These are phyloP conservation scores for Sus cebifrons DNA, from an alignment of 2,797 vertebrate species.

Conservation along the genomic window DNA sequence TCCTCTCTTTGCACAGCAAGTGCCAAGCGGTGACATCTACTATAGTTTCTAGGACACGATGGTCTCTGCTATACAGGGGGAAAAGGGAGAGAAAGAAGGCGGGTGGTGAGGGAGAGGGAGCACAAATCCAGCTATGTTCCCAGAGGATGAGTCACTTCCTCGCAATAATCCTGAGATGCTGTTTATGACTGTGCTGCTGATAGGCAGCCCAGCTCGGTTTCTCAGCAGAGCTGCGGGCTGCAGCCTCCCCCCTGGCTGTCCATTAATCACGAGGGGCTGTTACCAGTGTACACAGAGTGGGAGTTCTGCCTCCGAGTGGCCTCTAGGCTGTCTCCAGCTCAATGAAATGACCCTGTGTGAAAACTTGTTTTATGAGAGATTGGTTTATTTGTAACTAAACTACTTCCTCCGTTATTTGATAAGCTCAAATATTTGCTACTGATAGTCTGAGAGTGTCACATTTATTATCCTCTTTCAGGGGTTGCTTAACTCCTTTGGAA, in stretches of 20 bases:
- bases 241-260: slow-evolving; percentile 83
- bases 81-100: slow-evolving; percentile 56
- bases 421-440: slow-evolving; percentile 94
- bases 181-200: slow-evolving; percentile 91
- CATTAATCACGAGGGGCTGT: slow-evolving; percentile 91
- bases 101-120: slow-evolving; percentile 66
- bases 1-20: slow-evolving; percentile 89
- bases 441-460: slow-evolving; percentile 93
- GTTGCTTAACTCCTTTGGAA: slow-evolving; percentile 88
- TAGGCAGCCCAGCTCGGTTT: slow-evolving; percentile 84
- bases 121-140: slow-evolving; percentile 90
- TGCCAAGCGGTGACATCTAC: slow-evolving; percentile 94
- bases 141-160: slow-evolving; percentile 92
- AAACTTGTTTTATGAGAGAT: slow-evolving; percentile 93
- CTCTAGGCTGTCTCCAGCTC: slow-evolving; percentile 91
- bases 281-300: slow-evolving; percentile 86
- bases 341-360: slow-evolving; percentile 91
- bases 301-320: slow-evolving; percentile 89
- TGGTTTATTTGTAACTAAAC: slow-evolving; percentile 94
- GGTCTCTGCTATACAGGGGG: slow-evolving; percentile 84
- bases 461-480: slow-evolving; percentile 91
- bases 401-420: slow-evolving; percentile 94
- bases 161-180: slow-evolving; percentile 88
- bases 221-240: slow-evolving; percentile 76
- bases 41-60: slow-evolving; percentile 90